A percentile compares a stretch with the other conserved stretches of the same genome.
These are phyloP conservation scores for Ceratoteleas bidentatus DNA, from an alignment of 1,140 invertebrate genomes.

Conservation along the genomic window DNA sequence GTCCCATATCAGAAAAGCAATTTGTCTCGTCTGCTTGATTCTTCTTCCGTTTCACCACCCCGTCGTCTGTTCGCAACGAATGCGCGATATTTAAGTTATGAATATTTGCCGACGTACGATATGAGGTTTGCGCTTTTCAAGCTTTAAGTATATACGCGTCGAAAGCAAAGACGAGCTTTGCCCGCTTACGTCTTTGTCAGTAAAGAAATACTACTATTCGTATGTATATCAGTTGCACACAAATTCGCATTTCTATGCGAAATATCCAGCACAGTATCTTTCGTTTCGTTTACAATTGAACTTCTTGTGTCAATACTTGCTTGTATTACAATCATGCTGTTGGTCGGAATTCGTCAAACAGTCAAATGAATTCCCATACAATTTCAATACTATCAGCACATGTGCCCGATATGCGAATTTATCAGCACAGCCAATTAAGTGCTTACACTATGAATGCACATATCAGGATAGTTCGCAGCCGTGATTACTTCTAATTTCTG, in stretches of 20 bases:
- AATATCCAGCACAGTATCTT: conserved; percentile 36
- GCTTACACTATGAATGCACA: too few species aligned
- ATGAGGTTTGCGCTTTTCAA: conserved; percentile 77
- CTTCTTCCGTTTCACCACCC: conserved; percentile 40
- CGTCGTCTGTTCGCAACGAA: conserved; percentile 25
- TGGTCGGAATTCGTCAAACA: conserved; percentile 12
- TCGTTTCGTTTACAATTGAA: conserved; percentile 47
- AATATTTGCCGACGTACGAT: conserved; percentile 77
- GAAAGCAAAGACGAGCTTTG: conserved; percentile 59
- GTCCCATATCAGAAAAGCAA: conserved; percentile 66
- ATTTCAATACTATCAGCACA: neutral
- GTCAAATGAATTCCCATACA: neutral
- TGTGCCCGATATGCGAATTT: too few species aligned
- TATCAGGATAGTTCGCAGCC: too few species aligned
- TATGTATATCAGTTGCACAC: conserved; percentile 34
- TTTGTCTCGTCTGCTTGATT: conserved; percentile 66
- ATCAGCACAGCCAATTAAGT: too few species aligned
- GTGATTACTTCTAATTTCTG: too few species aligned
- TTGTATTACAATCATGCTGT: conserved; percentile 20
- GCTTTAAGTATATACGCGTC: conserved; percentile 62
- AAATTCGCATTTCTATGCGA: conserved; percentile 20
- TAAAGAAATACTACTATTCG: conserved; percentile 48
- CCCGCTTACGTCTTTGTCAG: conserved; percentile 46
- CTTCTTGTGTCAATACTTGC: conserved; percentile 45
- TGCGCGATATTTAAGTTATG: conserved; percentile 76